phyloP scores from a whole-genome alignment of 2,797 vertebrate genomes.

The Bucorvus abyssinicus region DNA sequence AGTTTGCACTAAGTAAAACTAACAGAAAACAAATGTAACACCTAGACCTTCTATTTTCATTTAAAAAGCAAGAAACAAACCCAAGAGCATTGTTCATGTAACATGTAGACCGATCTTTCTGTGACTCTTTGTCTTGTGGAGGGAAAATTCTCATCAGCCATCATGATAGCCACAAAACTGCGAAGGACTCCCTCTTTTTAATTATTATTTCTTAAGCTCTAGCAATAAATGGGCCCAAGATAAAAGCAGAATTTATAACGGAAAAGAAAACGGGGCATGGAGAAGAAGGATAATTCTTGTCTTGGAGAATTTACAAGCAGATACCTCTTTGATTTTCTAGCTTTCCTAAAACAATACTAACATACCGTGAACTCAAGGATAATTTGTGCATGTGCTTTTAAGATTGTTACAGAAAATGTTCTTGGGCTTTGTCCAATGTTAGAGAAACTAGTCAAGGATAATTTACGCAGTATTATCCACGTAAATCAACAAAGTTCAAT shows the following conservation, averaged over 20 bases:
- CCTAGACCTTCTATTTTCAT: background rate
- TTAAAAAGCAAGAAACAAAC: background rate
- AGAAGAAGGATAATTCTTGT: background rate
- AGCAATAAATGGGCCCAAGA: background rate
- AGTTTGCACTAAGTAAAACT: background rate
- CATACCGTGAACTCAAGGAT: background rate
- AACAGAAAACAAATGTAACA: background rate
- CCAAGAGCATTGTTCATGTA: background rate
- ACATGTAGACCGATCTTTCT: background rate
- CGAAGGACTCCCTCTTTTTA: background rate
- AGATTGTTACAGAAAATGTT: background rate
- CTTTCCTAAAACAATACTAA: background rate
- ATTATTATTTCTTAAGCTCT: background rate
- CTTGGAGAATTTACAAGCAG: background rate
- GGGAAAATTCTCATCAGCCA: background rate
- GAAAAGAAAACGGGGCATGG: rapidly evolving
- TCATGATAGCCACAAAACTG: background rate
- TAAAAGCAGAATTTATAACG: background rate
- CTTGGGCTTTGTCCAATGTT: background rate
- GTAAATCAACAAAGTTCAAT: background rate
- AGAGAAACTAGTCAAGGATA: background rate
- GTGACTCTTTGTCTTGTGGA: background rate
- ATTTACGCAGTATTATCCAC: background rate
- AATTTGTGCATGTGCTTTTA: background rate
- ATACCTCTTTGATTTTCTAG: background rate